These are phyloP conservation scores for Erebia epiphron DNA, from an alignment of 2,888 invertebrate genomes.

Conservation along the genomic window DNA sequence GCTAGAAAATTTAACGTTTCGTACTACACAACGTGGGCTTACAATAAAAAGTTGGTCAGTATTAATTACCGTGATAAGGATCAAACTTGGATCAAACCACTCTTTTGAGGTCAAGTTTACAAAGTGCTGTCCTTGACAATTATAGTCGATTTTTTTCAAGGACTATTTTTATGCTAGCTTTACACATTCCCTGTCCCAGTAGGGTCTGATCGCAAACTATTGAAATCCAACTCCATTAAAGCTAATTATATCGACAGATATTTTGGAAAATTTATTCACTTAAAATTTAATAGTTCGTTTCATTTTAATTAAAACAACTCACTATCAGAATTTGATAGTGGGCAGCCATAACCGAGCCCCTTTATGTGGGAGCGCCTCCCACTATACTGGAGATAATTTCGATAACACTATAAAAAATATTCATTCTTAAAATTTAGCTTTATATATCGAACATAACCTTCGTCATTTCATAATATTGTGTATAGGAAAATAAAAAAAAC, in stretches of 20 bases:
- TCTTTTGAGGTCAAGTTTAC: conserved; percentile 33
- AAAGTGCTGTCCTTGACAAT: conserved; percentile 26
- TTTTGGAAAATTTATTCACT: background rate
- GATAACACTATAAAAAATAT: conserved; percentile 5
- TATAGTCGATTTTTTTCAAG: conserved; percentile 16
- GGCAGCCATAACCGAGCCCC: conserved; percentile 19
- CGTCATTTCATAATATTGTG: background rate
- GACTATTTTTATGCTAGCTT: background rate
- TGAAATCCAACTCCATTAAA: too few species aligned
- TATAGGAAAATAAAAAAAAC: background rate
- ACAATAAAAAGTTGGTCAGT: conserved; percentile 16
- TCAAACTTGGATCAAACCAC: conserved; percentile 18
- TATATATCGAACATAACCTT: conserved; percentile 9
- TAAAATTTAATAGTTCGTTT: background rate
- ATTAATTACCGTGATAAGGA: conserved; percentile 19
- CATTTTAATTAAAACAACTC: conserved; percentile 6
- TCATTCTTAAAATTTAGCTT: conserved; percentile 2
- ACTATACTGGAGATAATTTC: conserved; percentile 10
- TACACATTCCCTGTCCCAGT: background rate
- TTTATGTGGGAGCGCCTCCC: conserved; percentile 17
- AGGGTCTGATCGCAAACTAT: background rate
- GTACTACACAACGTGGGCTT: conserved; percentile 7
- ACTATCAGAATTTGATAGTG: conserved; percentile 7
- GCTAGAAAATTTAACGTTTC: conserved; percentile 1
- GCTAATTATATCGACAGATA: too few species aligned